Evolutionary conservation across 1,140 invertebrate species (phyloP).

Genomic region (Augochlora pura): DNA sequence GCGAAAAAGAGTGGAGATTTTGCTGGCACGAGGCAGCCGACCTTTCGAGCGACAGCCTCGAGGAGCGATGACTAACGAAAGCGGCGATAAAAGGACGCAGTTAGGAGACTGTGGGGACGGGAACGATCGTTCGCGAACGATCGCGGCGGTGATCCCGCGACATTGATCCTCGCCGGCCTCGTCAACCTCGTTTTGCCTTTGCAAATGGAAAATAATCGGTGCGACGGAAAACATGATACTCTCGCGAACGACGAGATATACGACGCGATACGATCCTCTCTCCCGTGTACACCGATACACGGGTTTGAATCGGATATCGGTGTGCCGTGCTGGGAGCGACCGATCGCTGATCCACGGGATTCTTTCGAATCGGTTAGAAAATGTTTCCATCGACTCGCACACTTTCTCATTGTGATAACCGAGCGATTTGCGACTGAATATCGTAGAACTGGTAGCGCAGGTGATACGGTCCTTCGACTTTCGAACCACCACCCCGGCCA

Average conservation of each 20-base stretch:
- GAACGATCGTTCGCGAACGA: no score
- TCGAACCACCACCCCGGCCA: slow-evolving; percentile 25
- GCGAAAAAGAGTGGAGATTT: no score
- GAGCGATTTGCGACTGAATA: slow-evolving; percentile 52
- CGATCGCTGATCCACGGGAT: background rate
- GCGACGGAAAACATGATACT: slow-evolving; percentile 26
- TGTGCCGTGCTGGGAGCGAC: no score
- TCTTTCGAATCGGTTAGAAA: background rate
- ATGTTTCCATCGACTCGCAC: slow-evolving; percentile 1
- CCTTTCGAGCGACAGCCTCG: no score
- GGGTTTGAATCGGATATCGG: slow-evolving; percentile 30
- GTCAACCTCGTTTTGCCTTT: slow-evolving; percentile 22
- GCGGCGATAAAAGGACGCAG: no score
- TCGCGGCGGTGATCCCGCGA: background rate
- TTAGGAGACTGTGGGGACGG: no score
- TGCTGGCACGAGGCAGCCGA: no score
- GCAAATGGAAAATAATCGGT: slow-evolving; percentile 34
- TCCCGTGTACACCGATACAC: slow-evolving; percentile 7
- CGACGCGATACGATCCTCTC: slow-evolving; percentile 28
- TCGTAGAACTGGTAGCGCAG: slow-evolving; percentile 58
- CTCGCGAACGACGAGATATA: background rate
- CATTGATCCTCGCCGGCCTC: slow-evolving; percentile 18
- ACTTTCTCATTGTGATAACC: slow-evolving; percentile 60
- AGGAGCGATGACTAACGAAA: no score
- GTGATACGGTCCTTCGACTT: slow-evolving; percentile 48